Evolutionary conservation across 1,140 invertebrate genomes (phyloP), one percentile per base, ranked within the genome.

Genomic region (Chrysoperla carnea): DNA sequence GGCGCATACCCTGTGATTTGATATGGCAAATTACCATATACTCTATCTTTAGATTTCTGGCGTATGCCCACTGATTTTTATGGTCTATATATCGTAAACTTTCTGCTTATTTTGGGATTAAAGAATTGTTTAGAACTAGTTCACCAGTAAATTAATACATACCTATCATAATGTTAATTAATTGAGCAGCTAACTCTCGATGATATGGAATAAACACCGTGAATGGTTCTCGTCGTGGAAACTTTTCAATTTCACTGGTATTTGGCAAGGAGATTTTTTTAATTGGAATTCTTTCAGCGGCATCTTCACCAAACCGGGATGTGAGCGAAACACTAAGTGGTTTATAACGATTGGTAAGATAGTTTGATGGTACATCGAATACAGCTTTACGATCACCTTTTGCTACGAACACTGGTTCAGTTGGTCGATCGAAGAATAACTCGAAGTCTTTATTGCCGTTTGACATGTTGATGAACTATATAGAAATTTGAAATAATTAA

Each of bases 201-300:
- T 86, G 83, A 35, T 69, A 67, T 0, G 77, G 78, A 36, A 84
- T 69, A 53, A 85, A 86, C 9, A 84, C 62, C 0, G 81, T 84
- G 56, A 86, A 86, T 49, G 76, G 69, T 1, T 73, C 74, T 29
- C 75, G 69, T 43, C 78, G 73, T 13, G 65, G 67, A 37, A 85
- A 60, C 43, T 74, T 61, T 63, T 81, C 59, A 7, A 79, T 73
- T 23, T 79, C 54, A 1, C 66, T 67, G 1, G 85, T 51, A 55
- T 82, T 71, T 0, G 83, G 83, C 8, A 84, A 59, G 0, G 70
- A 66, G 44, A 84, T 83, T 44, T 74, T 65, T 6, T 68, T 67
- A 1, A 84, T 70, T 0, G 66, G 65, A n/a, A 84, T 66, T 36
- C 63, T 65, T 28, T 59, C 52, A 0, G 48, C 51, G 0, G 70